Conservation (phyloP, 2,888 invertebrate species). For the Ectemnius cavifrons region DNA sequence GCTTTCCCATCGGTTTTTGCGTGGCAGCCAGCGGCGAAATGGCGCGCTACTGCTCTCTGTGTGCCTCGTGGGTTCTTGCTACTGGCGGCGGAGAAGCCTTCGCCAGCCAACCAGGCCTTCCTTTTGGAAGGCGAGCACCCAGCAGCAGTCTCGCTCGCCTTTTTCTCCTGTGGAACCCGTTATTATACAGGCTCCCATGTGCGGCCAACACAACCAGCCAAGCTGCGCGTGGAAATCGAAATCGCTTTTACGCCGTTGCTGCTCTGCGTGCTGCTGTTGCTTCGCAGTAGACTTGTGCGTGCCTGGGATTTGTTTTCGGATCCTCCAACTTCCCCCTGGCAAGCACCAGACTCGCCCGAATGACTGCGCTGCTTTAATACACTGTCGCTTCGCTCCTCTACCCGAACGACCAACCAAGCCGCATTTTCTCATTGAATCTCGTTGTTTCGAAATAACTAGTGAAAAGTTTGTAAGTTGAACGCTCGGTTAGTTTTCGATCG, state of each 20-base stretch:
- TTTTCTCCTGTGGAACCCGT: slow-evolving; percentile 1
- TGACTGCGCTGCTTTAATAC: slow-evolving; percentile 1
- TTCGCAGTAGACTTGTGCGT: no score
- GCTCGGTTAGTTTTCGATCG: no score
- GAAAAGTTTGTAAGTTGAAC: no score
- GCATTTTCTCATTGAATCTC: no score
- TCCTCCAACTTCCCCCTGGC: not conserved
- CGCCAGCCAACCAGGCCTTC: slow-evolving; percentile 3
- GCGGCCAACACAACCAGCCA: not conserved
- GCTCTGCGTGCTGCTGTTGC: not conserved
- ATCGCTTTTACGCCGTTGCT: not conserved
- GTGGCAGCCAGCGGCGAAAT: slow-evolving; percentile 16
- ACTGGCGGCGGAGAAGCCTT: not conserved
- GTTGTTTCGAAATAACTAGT: no score
- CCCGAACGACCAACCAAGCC: no score
- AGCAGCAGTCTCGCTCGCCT: not conserved
- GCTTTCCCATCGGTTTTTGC: slow-evolving; percentile 14
- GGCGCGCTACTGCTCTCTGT: slow-evolving; percentile 5
- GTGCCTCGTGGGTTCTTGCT: slow-evolving; percentile 1
- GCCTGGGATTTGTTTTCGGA: no score
- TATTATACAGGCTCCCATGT: not conserved
- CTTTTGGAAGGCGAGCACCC: slow-evolving; percentile 1
- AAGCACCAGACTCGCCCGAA: not conserved
- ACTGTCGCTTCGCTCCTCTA: not conserved
- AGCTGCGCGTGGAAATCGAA: not conserved